Base-by-base conservation (phyloP, 2,797 vertebrate species). In the Rhinogobio ventralis region DNA sequence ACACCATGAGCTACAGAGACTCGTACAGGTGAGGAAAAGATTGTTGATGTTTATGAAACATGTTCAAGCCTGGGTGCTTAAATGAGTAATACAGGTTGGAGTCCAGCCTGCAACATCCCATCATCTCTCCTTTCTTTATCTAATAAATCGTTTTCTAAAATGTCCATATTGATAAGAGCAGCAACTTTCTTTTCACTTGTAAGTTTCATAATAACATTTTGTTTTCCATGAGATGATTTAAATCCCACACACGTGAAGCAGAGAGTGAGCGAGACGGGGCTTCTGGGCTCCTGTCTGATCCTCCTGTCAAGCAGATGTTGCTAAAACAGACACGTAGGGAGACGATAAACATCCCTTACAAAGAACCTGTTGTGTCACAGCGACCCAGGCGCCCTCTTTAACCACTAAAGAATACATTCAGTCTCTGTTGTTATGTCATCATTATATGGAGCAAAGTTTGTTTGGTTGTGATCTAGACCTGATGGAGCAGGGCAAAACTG, bases 1-100 rank as follows among this genome's bases (percentile, higher is more conserved):
- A 99, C 91, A 99, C 98, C 1, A 98, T 99, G 96, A 99, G 98
- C 94, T 99, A 97, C 94, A 96, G 98, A 45, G 98, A 99, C 91
- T 99, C 98, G 11, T 99, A 99, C 95, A 99, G 98, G 98, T 99
- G 68, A 67, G 91, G 15, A 45, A 30, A 11, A 28, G 6, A 49
- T 33, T 49, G 15, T 3, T 42, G 25, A 19, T 49, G n/a, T 5
- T 20, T 55, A 7, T 57, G 17, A 62, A 62, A 25, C 14, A 19
- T 39, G 14, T 7, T 76, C 17, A 13, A 64, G 25, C 76, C 11
- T 36, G 30, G 73, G 73, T 23, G 30, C 51, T 23, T 57, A 28
- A 77, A 77, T 39, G 30, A 55, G n/a, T 13, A 39, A 33, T 5
- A 45, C 20, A 11, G 19, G 36, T 73, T 51, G 0, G 10, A 8